A percentile compares a stretch with the other conserved stretches of the same genome.
Conservation (phyloP, 2,797 vertebrate genomes). For the Pseudochirops cupreus region DNA sequence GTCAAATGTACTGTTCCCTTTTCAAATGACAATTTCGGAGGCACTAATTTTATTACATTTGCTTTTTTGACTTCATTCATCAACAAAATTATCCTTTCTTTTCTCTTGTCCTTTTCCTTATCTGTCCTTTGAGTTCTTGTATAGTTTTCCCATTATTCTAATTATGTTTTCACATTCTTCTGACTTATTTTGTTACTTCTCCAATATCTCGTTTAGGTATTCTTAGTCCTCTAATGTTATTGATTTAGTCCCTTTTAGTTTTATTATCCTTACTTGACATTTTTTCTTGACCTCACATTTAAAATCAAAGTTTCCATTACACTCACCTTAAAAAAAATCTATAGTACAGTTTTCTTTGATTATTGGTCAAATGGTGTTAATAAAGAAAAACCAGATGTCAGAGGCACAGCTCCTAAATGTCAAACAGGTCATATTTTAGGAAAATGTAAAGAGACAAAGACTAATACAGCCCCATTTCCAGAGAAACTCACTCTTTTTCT, state of each 20-base stretch:
- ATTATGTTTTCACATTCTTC: not conserved
- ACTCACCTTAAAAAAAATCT: constrained; percentile 61
- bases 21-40: not conserved
- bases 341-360: constrained; percentile 77
- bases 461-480: constrained; percentile 75
- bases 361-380: constrained; percentile 75
- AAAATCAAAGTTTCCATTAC: constrained; percentile 62
- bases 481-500: constrained; percentile 77
- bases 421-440: constrained; percentile 72
- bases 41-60: not conserved
- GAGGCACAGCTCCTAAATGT: constrained; percentile 75
- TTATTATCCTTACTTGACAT: constrained; percentile 53
- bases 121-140: not conserved
- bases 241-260: constrained; percentile 67
- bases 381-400: constrained; percentile 79
- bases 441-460: constrained; percentile 72
- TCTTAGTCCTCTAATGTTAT: constrained; percentile 53
- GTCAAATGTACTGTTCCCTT: rapidly evolving
- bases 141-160: not conserved
- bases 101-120: not conserved
- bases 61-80: not conserved
- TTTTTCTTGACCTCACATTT: constrained; percentile 65
- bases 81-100: too few relatives aligned
- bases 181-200: not conserved
- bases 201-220: not conserved